Conservation (phyloP, 2,113 vertebrate species). For the Alouatta palliata region DNA sequence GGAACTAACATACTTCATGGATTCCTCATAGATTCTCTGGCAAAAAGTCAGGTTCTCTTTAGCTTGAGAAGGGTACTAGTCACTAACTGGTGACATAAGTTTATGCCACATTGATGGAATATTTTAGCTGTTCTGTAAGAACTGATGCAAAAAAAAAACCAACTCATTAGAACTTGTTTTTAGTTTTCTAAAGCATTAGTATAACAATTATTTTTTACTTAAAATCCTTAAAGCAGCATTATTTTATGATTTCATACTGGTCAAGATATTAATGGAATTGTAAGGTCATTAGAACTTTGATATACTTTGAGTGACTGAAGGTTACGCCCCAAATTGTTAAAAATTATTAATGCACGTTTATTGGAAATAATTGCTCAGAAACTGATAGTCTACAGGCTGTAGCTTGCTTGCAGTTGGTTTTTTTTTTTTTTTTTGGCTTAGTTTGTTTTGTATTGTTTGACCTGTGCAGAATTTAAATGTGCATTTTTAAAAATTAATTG, state of each 20-base stretch:
- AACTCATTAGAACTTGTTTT: neutral
- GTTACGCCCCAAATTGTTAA: neutral
- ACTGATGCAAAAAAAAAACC: neutral
- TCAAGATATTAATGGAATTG: neutral
- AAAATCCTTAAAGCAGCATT: constrained; percentile 29
- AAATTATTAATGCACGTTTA: neutral
- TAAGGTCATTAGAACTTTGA: neutral
- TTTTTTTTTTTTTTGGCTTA: too few species aligned
- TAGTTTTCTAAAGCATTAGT: neutral
- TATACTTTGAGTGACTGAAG: neutral
- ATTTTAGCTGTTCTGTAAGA: constrained; percentile 17
- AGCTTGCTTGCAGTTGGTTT: neutral
- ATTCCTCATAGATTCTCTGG: neutral
- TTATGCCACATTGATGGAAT: neutral
- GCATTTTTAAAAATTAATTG: neutral
- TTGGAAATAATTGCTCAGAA: neutral
- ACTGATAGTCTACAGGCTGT: neutral
- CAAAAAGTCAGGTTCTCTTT: neutral
- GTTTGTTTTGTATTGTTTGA: neutral
- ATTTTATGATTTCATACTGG: neutral
- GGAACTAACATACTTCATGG: neutral
- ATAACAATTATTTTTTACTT: constrained; percentile 27
- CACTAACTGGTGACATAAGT: neutral
- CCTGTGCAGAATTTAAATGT: constrained; percentile 3
- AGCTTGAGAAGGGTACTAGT: neutral